Evolutionary conservation across 2,888 invertebrate species (phyloP), one percentile per base, ranked within the genome.

Genomic region (Macropis europaea): DNA sequence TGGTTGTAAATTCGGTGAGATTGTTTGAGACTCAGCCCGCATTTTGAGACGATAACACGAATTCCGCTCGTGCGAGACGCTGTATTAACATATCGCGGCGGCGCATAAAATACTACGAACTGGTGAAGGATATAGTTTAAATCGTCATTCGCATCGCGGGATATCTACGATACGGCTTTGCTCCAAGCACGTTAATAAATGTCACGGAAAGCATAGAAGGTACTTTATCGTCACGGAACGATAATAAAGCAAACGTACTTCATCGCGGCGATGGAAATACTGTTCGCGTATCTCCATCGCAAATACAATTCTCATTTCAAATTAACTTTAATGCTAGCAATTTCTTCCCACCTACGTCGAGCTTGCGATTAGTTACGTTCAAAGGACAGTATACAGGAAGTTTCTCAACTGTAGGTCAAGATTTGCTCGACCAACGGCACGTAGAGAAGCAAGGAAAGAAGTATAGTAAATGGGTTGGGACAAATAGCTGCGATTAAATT

Each of bases 331-430:
- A 47, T 59, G 19, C 26, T 13, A 4, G 43, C 30, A 38, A 42
- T 48, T 64, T 48, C 47, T 24, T 30, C 19, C 13, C 42, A 13
- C 40, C 7, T 47, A 40, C 17, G 15, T 30, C 11, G 28, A 2
- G 13, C 15, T 22, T 6, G 24, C 4, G 24, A 57, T 69, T 66
- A 59, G 59, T 64, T 64, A 45, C 30, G n/a, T 38, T 28, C 22
- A 9, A 40, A 28, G 36, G 28, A 45, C 45, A 22, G 38, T 45
- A 15, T 11, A n/a, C n/a, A n/a, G n/a, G n/a, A n/a, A n/a, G n/a
- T n/a, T n/a, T n/a, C n/a, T n/a, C n/a, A n/a, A n/a, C n/a, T n/a
- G n/a, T n/a, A n/a, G n/a, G n/a, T n/a, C n/a, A n/a, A n/a, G n/a
- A n/a, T n/a, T n/a, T n/a, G n/a, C n/a, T n/a, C n/a, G n/a, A n/a